Percentiles rank a stretch among this genome's conserved stretches.
phyloP scores from a whole-genome alignment of 2,113 vertebrate genomes.

The Rhadina sibilatrix region DNA sequence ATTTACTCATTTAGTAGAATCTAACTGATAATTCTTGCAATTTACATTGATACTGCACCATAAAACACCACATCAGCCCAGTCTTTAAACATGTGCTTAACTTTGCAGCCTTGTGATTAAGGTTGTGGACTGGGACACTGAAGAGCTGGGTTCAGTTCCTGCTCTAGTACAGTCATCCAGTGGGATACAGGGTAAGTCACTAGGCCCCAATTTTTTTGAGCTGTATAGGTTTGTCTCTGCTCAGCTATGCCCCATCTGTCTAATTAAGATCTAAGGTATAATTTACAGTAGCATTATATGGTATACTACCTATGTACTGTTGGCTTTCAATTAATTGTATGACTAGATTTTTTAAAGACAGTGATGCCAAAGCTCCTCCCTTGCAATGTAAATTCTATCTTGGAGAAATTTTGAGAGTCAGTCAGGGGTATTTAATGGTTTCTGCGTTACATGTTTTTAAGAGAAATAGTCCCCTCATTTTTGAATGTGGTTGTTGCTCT shows the following conservation, averaged over 20 bases:
- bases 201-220: slow-evolving; percentile 40
- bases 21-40: slow-evolving; percentile 16
- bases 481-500: background rate
- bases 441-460: background rate
- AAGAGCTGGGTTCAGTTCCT: slow-evolving; percentile 63
- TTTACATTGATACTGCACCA: slow-evolving; percentile 15
- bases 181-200: slow-evolving; percentile 55
- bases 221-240: slow-evolving; percentile 33
- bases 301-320: background rate
- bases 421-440: background rate
- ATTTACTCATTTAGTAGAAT: background rate
- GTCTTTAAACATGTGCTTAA: slow-evolving; percentile 63
- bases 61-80: slow-evolving; percentile 21
- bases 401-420: background rate
- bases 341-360: background rate
- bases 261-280: background rate
- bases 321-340: background rate
- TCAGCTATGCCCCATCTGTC: background rate
- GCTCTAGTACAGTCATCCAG: slow-evolving; percentile 59
- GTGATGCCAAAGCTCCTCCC: background rate
- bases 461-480: background rate
- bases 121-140: slow-evolving; percentile 65
- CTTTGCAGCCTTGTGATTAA: slow-evolving; percentile 65
- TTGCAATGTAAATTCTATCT: background rate
- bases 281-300: background rate